Conservation (phyloP, 2,888 invertebrate genomes). For the Pherbina coryleti region DNA sequence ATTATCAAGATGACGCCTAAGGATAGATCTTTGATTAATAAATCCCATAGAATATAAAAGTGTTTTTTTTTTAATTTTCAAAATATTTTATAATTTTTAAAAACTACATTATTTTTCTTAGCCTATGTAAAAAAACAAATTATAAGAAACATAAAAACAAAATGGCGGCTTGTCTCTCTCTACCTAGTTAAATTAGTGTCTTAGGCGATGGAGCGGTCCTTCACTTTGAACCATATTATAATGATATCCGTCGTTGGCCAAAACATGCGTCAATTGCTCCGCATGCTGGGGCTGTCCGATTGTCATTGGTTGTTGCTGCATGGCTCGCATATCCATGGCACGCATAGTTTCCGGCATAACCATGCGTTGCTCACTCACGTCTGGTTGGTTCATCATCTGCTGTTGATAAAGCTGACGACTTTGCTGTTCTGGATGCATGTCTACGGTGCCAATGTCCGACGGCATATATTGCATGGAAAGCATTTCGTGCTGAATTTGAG, state of each 20-base stretch:
- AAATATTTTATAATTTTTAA: background rate
- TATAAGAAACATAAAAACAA: background rate
- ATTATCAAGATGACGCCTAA: too few relatives aligned
- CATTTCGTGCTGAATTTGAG: slow-evolving; percentile 3
- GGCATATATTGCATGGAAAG: slow-evolving; percentile 23
- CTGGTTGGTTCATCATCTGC: slow-evolving; percentile 33
- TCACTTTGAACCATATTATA: slow-evolving; percentile 51
- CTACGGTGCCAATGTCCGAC: background rate
- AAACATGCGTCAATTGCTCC: slow-evolving; percentile 49
- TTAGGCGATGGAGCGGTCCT: slow-evolving; percentile 50
- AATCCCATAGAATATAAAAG: too few relatives aligned
- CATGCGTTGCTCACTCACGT: slow-evolving; percentile 38
- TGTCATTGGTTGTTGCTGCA: slow-evolving; percentile 50
- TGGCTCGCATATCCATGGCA: background rate
- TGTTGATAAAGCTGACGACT: slow-evolving; percentile 56
- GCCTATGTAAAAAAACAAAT: background rate
- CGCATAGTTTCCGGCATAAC: slow-evolving; percentile 52
- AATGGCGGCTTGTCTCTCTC: background rate
- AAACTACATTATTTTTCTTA: background rate
- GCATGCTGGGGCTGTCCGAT: background rate
- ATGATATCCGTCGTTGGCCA: slow-evolving; percentile 58
- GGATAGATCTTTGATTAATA: too few relatives aligned
- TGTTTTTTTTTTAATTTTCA: too few relatives aligned
- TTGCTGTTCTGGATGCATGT: slow-evolving; percentile 35
- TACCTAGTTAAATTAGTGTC: slow-evolving; percentile 45